A percentile compares a stretch with the other conserved stretches of the same genome.
Conservation (phyloP, 2,113 vertebrate species). For the Planiliza haematocheilus region DNA sequence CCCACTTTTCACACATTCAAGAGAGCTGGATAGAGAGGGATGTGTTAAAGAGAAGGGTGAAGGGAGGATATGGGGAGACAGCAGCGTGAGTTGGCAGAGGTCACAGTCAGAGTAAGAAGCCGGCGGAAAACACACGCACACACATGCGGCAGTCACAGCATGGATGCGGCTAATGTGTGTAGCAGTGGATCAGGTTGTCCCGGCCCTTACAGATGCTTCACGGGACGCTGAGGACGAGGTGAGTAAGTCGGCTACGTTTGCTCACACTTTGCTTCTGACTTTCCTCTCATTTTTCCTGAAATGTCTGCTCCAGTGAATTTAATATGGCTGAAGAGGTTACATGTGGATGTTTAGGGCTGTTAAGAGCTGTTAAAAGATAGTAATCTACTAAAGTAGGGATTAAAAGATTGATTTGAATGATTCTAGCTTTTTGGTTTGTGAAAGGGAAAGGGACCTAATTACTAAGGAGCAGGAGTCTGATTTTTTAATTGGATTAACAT, state of each 20-base stretch:
- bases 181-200: conserved; percentile 66
- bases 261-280: not conserved
- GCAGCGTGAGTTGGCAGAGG: conserved; percentile 51
- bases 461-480: not conserved
- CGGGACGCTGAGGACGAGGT: conserved; percentile 49
- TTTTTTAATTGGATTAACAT: conserved; percentile 18
- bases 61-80: conserved; percentile 42
- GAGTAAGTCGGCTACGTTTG: not conserved
- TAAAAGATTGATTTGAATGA: not conserved
- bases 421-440: not conserved
- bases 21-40: conserved; percentile 14
- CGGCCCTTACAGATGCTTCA: conserved; percentile 53
- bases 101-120: conserved; percentile 46
- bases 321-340: not conserved
- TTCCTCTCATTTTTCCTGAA: not conserved
- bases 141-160: conserved; percentile 53
- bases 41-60: conserved; percentile 18
- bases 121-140: conserved; percentile 14
- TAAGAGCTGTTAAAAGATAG: too few species aligned
- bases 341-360: not conserved
- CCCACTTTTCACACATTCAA: not conserved
- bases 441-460: too few species aligned
- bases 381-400: too few species aligned
- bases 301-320: not conserved
- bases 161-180: conserved; percentile 44